Evolutionary conservation across 2,113 vertebrate genomes (phyloP).

Genomic region (Albula goreensis): DNA sequence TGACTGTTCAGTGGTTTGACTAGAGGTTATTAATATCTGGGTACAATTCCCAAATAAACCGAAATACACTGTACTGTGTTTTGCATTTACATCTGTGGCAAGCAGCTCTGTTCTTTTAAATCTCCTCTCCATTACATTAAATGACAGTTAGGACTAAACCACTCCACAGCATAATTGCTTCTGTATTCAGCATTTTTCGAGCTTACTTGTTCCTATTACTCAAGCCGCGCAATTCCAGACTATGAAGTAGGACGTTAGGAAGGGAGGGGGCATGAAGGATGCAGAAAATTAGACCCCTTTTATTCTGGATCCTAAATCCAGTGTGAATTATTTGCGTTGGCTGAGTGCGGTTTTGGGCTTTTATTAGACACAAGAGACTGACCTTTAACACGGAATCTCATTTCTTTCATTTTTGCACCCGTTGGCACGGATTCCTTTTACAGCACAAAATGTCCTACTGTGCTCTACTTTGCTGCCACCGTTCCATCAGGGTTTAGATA

Average conservation of each 20-base stretch:
- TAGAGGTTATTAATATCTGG: constrained; percentile 21
- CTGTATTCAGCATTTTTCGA: constrained; percentile 5
- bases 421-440: neutral
- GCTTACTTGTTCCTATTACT: neutral
- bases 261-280: neutral
- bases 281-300: constrained; percentile 2
- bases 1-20: constrained; percentile 9
- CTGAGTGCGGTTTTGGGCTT: neutral
- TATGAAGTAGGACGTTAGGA: neutral
- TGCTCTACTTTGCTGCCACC: neutral
- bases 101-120: constrained; percentile 6
- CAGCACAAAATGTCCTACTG: constrained; percentile 5
- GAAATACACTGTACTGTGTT: neutral
- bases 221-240: neutral
- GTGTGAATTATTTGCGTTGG: neutral
- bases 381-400: constrained; percentile 1
- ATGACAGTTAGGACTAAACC: constrained; percentile 9
- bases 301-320: neutral
- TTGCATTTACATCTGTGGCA: neutral
- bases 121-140: constrained; percentile 8
- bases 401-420: neutral
- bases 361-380: constrained; percentile 1
- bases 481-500: neutral
- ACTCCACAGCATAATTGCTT: constrained; percentile 13
- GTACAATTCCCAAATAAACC: neutral